Conservation (phyloP, 2,888 invertebrate species). For the Sussaba pulchella region DNA sequence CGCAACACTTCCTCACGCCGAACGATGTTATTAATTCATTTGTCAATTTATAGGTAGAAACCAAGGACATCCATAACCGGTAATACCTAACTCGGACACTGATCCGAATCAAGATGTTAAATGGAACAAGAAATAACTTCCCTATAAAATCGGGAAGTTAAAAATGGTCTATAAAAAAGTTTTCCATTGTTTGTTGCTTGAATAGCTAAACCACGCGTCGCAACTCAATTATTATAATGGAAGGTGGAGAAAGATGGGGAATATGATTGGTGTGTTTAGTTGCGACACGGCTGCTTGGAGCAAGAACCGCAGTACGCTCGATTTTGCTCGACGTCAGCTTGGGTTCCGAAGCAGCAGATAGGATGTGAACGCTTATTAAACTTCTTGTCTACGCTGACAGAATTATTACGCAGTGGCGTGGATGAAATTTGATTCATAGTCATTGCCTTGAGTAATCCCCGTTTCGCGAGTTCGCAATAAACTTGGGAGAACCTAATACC, state of each 20-base stretch:
- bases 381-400: slow-evolving; percentile 50
- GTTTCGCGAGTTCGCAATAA: slow-evolving; percentile 1
- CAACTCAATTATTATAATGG: slow-evolving; percentile 64
- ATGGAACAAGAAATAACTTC: too few relatives aligned
- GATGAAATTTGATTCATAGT: slow-evolving; percentile 6
- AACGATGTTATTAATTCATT: too few relatives aligned
- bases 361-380: slow-evolving; percentile 52
- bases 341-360: slow-evolving; percentile 10
- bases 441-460: slow-evolving; percentile 24
- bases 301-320: slow-evolving; percentile 33
- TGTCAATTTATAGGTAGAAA: too few relatives aligned
- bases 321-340: slow-evolving; percentile 38
- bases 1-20: too few relatives aligned
- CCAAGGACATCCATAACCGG: slow-evolving; percentile 10
- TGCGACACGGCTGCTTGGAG: slow-evolving; percentile 24
- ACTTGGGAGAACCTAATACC: neutral
- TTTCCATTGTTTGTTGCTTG: slow-evolving; percentile 43
- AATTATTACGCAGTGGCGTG: slow-evolving; percentile 20
- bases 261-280: slow-evolving; percentile 55
- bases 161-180: neutral
- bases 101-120: neutral
- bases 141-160: too few relatives aligned
- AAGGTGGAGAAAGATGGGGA: neutral
- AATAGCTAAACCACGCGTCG: slow-evolving; percentile 35
- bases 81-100: neutral